Base-by-base conservation (phyloP, 2,113 vertebrate genomes). In the Melanotaenia duboulayi region DNA sequence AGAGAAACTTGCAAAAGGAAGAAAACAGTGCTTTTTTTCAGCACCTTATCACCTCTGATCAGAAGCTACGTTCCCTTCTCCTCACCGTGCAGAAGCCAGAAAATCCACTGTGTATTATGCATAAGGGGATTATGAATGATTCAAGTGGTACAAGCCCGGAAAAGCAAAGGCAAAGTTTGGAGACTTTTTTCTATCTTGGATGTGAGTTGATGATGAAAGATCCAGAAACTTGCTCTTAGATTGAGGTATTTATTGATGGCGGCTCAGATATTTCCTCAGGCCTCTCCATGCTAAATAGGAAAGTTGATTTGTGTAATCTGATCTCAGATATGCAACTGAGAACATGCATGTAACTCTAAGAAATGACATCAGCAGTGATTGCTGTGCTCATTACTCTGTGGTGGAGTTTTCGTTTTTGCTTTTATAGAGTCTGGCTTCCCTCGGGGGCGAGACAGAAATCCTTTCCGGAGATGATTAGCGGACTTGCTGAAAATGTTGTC, bases 111-210 rank as follows among this genome's bases (percentile, higher is more conserved):
- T 84, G 72, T 78, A 81, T 86, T 87, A 87, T 83, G 74, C 80
- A 89, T 83, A 71, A 91, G 51, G 69, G 81, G 72, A 86, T 90
- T 91, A 84, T 82, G 51, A 84, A 90, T 80, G 69, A 88, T 82
- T 90, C 25, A 84, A 81, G 52, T 24, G 0, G 56, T 71, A 56
- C 65, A 63, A 4, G 70, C 54, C 50, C 72, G 46, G 60, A 60
- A 64, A 50, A 74, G 69, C 6, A 39, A 46, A 62, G 19, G 12
- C 13, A 63, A 68, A 75, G 44, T 86, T 80, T 77, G 39, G 73
- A 62, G 52, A 35, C 54, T 63, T 50, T 71, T 69, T 73, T 63
- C 42, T 68, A 37, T 68, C 67, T 72, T 14, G 19, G 63, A 42
- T 66, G 11, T 4, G 16, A n/a, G 67, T 25, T 10, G 32, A 66